Evolutionary conservation across 2,888 invertebrate genomes (phyloP), one percentile per base, ranked within the genome.

Genomic region (Stegophylla sp.): DNA sequence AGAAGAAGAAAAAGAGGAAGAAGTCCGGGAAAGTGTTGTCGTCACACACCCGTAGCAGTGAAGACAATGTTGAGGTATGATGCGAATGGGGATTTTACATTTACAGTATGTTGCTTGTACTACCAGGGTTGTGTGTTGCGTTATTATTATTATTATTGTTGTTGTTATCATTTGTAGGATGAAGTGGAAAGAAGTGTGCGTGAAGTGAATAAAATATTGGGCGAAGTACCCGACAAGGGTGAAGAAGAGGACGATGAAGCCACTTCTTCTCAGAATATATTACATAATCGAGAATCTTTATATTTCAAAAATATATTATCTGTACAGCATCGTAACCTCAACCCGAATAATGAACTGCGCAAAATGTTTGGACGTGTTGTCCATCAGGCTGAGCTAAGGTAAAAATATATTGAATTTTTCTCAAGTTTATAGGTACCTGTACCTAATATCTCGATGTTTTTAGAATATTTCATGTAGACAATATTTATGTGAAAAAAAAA

Each of bases 331-430:
- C 92, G 92, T 85, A 89, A 92, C 86, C 87, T 94, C 28, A 94
- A 94, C 88, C 91, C 93, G 15, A 92, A 92, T 83, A 93, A 93
- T 87, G 94, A 94, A 87, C 88, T 94, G 86, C 92, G 92, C 83
- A 89, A 91, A 85, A 93, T 94, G 85, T 94, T 94, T 88, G 94
- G 94, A 28, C 91, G 91, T 86, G 92, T 93, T 76, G 90, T 94
- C 28, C 92, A 92, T 86, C 89, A 90, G 76, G 92, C 92, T 26
- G 82, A 81, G 28, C 64, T 81, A 26, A 82, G 82, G 83, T 83
- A 67, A 63, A n/a, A 53, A 61, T n/a, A n/a, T n/a, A n/a, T n/a
- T n/a, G n/a, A n/a, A n/a, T n/a, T n/a, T n/a, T n/a, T n/a, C n/a
- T n/a, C n/a, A n/a, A n/a, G n/a, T n/a, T n/a, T n/a, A n/a, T n/a